phyloP scores from a whole-genome alignment of 2,113 vertebrate species.

The Rostratula benghalensis region DNA sequence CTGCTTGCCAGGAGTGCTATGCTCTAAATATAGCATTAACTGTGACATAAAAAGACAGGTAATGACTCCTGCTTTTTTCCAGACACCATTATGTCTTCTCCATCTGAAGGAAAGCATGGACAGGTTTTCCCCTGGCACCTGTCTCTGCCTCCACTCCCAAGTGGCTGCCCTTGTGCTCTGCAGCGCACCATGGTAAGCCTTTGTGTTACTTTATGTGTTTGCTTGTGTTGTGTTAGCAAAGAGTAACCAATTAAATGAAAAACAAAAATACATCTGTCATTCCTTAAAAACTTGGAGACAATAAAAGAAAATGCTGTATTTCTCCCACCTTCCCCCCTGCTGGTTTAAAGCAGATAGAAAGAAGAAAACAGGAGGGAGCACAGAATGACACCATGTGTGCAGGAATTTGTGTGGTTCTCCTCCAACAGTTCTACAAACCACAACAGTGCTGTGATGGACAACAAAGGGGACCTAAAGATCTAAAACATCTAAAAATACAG shows the following conservation, averaged over 20 bases:
- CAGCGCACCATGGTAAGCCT: not conserved
- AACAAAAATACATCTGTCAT: not conserved
- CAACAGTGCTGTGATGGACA: not conserved
- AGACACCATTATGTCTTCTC: not conserved
- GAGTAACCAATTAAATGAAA: not conserved
- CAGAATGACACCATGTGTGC: not conserved
- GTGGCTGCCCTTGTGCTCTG: not conserved
- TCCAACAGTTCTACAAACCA: not conserved
- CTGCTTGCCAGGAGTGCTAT: rapidly evolving
- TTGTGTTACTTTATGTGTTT: not conserved
- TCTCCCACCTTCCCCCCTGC: not conserved
- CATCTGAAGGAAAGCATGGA: not conserved
- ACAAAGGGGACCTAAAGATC: not conserved
- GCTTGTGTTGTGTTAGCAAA: not conserved
- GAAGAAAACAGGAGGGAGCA: not conserved
- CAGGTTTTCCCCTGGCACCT: not conserved
- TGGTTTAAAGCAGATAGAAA: not conserved
- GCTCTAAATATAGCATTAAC: not conserved
- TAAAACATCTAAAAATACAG: not conserved
- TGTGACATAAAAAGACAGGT: not conserved
- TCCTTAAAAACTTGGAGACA: not conserved
- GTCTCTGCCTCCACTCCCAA: not conserved
- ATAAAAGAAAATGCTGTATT: not conserved
- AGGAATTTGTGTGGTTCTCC: not conserved
- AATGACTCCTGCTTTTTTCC: not conserved